These are phyloP conservation scores for Clunio marinus DNA, from an alignment of 2,888 invertebrate genomes.

Conservation along the genomic window DNA sequence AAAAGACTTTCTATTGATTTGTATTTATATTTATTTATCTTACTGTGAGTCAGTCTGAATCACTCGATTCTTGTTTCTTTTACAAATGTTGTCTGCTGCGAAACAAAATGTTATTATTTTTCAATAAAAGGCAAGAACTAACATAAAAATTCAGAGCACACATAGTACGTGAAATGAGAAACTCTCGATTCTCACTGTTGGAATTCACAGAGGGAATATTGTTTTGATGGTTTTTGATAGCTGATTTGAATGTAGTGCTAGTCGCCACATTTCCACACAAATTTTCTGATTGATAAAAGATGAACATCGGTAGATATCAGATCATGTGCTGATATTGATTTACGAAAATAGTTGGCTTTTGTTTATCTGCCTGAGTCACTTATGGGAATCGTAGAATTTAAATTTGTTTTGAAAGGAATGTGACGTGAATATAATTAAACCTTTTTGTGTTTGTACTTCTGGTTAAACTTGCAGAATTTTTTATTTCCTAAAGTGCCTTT, in stretches of 20 bases:
- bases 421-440: slow-evolving; percentile 11
- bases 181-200: neutral
- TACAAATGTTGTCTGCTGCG: neutral
- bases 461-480: no score
- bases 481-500: no score
- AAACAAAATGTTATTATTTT: neutral
- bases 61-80: no score
- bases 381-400: no score
- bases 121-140: neutral
- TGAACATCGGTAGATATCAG: neutral
- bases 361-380: neutral
- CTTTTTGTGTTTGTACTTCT: no score
- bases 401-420: neutral
- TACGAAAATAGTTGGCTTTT: neutral
- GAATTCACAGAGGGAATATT: slow-evolving; percentile 25
- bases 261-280: slow-evolving; percentile 8
- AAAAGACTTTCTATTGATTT: slow-evolving; percentile 22
- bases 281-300: slow-evolving; percentile 8
- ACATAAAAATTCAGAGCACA: slow-evolving; percentile 27
- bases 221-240: slow-evolving; percentile 2
- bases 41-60: no score
- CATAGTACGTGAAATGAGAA: neutral
- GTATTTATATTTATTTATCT: neutral
- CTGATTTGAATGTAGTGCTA: slow-evolving; percentile 23
- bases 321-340: neutral